A percentile compares a stretch with the other conserved stretches of the same genome.
These are phyloP conservation scores for Tragelaphus strepsiceros DNA, from an alignment of 2,113 vertebrate genomes.

Conservation along the genomic window DNA sequence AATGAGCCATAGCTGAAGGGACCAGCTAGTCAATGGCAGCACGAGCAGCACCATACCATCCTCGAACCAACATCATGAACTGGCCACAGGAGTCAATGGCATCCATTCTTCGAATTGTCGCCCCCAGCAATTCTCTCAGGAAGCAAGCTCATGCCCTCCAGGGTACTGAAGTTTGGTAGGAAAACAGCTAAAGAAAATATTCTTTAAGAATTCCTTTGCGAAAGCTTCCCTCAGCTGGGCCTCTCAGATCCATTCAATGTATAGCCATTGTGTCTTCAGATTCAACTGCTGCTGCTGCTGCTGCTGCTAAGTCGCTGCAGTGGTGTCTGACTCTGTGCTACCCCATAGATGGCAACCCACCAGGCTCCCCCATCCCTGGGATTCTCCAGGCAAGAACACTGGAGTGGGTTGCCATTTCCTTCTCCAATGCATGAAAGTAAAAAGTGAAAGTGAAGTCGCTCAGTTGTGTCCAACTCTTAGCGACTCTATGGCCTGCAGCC, in stretches of 20 bases:
- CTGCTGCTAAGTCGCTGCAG: neutral
- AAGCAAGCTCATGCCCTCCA: neutral
- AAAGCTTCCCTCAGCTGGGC: neutral
- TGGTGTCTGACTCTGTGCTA: neutral
- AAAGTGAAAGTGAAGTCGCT: too few species aligned
- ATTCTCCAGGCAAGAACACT: too few species aligned
- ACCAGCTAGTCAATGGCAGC: neutral
- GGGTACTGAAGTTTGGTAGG: neutral
- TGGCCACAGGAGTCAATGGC: neutral
- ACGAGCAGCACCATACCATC: accelerated
- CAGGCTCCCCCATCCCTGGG: too few species aligned
- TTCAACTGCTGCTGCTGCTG: neutral
- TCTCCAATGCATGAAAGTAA: too few species aligned
- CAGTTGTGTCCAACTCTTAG: neutral
- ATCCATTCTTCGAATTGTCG: neutral
- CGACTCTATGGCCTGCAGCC: neutral
- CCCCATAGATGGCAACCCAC: too few species aligned
- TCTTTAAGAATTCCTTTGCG: neutral
- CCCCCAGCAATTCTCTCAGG: neutral
- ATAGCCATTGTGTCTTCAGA: neutral
- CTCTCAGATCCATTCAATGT: neutral
- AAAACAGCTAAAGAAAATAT: neutral
- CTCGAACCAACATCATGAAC: neutral
- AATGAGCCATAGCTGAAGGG: neutral
- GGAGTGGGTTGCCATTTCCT: too few species aligned